Conservation (phyloP, 2,113 vertebrate species). For the Eurystomus gularis region DNA sequence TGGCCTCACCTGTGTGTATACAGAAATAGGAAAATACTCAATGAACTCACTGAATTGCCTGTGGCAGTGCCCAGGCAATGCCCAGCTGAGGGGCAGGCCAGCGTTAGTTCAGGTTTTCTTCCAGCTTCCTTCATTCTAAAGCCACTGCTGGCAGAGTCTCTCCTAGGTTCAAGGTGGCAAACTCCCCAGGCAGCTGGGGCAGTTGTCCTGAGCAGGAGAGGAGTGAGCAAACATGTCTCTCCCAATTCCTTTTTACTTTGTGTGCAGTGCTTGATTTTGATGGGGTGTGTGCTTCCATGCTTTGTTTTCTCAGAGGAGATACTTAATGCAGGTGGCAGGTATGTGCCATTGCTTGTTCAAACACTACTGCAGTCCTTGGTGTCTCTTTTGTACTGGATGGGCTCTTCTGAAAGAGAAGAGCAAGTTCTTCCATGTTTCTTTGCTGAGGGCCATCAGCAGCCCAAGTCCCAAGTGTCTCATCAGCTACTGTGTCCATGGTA, state of each 20-base stretch:
- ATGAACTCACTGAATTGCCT: background rate
- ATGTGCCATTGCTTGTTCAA: background rate
- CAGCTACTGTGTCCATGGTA: accelerated
- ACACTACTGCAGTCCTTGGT: accelerated
- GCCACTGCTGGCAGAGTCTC: background rate
- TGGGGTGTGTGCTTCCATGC: background rate
- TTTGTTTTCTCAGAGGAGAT: background rate
- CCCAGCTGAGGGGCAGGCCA: background rate
- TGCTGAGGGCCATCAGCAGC: background rate
- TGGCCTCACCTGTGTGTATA: background rate
- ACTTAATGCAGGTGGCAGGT: background rate
- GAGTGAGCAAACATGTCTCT: background rate
- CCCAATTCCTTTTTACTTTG: background rate
- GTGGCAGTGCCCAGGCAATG: background rate
- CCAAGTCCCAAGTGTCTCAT: background rate
- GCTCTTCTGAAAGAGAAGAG: background rate
- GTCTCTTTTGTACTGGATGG: background rate
- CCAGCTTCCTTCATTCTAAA: background rate
- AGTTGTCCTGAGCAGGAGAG: accelerated
- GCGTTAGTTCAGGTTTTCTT: background rate
- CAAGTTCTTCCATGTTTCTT: background rate
- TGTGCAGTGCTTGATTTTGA: background rate
- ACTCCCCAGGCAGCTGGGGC: background rate
- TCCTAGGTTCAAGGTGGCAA: background rate
- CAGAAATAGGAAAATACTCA: background rate